Conservation (phyloP, 2,888 invertebrate species). For the Drosophila meridiana region DNA sequence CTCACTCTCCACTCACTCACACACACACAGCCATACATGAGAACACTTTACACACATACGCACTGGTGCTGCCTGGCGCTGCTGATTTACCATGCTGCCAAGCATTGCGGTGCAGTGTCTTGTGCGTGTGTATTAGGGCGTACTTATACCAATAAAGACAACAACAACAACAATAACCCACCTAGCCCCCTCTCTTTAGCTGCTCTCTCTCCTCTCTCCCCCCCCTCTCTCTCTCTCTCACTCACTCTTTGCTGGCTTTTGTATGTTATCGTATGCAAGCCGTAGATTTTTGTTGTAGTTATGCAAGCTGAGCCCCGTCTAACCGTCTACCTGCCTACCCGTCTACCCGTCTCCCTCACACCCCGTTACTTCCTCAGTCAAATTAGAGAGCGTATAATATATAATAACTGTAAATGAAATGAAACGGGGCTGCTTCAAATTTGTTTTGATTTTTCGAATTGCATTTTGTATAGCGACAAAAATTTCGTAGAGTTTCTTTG, state of each 20-base stretch:
- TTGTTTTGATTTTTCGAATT: conserved; percentile 45
- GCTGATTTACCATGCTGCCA: conserved; percentile 61
- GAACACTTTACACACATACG: conserved; percentile 7
- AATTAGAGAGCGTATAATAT: conserved; percentile 33
- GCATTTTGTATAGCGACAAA: conserved; percentile 55
- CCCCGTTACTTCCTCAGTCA: background rate
- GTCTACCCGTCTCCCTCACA: background rate
- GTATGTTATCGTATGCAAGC: conserved; percentile 39
- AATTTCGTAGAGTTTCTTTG: conserved; percentile 48
- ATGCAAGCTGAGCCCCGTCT: conserved; percentile 29
- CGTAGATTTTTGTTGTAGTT: conserved; percentile 42
- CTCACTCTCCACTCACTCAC: conserved; percentile 7
- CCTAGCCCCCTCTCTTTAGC: background rate
- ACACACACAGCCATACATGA: conserved; percentile 13
- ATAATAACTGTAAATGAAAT: conserved; percentile 23
- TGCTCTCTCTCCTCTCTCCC: conserved; percentile 4
- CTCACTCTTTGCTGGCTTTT: conserved; percentile 28
- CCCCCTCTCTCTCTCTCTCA: conserved; percentile 3
- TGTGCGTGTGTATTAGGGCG: conserved; percentile 26
- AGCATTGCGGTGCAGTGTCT: conserved; percentile 31
- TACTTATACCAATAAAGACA: background rate
- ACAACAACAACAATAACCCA: background rate
- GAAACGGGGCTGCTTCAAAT: conserved; percentile 47
- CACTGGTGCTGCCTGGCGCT: conserved; percentile 14
- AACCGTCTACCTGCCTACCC: background rate